A percentile compares a stretch with the other conserved stretches of the same genome.
These are phyloP conservation scores for Sesia bembeciformis DNA, from an alignment of 2,888 invertebrate species.

Conservation along the genomic window DNA sequence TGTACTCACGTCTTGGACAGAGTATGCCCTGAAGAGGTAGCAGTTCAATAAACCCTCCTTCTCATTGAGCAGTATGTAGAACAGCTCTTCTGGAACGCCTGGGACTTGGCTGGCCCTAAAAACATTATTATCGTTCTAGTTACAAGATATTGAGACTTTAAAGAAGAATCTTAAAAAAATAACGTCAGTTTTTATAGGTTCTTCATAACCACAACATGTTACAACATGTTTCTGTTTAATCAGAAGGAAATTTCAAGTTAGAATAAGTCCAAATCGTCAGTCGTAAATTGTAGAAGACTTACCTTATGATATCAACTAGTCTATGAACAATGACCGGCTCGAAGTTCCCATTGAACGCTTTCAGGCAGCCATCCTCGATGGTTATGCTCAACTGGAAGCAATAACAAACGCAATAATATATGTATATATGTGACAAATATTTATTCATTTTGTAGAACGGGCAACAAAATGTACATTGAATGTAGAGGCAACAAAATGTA, in stretches of 20 bases:
- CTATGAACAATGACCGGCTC: constrained; percentile 80
- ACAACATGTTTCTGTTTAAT: too few species aligned
- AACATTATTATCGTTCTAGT: not conserved
- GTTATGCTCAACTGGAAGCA: constrained; percentile 80
- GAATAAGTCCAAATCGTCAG: too few species aligned
- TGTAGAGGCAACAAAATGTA: too few species aligned
- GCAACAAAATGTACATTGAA: too few species aligned
- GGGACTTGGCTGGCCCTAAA: constrained; percentile 62
- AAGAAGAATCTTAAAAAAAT: too few species aligned
- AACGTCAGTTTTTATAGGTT: too few species aligned
- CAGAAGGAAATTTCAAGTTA: too few species aligned
- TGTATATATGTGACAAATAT: too few species aligned
- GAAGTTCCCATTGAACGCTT: constrained; percentile 81
- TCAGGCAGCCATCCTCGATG: constrained; percentile 80
- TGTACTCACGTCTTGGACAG: constrained; percentile 79
- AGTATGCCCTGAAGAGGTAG: constrained; percentile 80
- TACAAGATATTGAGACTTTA: too few species aligned
- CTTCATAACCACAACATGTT: too few species aligned
- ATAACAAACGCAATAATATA: not conserved
- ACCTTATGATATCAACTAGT: constrained; percentile 74
- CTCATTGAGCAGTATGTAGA: constrained; percentile 83
- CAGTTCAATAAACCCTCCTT: constrained; percentile 83
- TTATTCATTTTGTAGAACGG: too few species aligned
- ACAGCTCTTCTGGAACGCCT: constrained; percentile 76
- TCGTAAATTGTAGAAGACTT: constrained; percentile 8